Conservation (phyloP, 2,888 invertebrate species). For the Tethea ocularis region DNA sequence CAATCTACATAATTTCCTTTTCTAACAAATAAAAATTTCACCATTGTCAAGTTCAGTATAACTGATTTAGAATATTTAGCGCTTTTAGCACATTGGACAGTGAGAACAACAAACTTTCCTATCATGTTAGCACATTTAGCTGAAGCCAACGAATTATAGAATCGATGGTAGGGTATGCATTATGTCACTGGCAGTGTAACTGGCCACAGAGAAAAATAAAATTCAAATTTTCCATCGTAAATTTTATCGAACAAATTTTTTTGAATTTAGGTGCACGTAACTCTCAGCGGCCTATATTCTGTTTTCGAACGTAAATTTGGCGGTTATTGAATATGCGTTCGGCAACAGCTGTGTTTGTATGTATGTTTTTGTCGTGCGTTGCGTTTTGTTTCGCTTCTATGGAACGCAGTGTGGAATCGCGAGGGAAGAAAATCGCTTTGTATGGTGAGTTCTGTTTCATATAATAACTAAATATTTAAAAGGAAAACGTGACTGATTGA, state of each 20-base stretch:
- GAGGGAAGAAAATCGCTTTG: constrained; percentile 71
- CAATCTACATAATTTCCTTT: constrained; percentile 22
- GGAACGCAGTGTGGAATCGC: constrained; percentile 48
- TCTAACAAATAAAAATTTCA: constrained; percentile 32
- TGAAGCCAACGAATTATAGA: constrained; percentile 21
- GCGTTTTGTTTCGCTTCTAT: constrained; percentile 39
- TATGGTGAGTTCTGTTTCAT: constrained; percentile 55
- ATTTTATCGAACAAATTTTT: constrained; percentile 9
- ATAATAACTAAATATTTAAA: background rate
- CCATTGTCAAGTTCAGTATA: constrained; percentile 51
- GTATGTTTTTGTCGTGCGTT: constrained; percentile 33
- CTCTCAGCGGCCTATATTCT: background rate
- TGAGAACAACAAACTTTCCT: constrained; percentile 38
- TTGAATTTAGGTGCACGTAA: background rate
- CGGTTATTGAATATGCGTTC: constrained; percentile 33
- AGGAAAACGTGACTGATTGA: no score
- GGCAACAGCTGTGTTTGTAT: constrained; percentile 29
- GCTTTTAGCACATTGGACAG: constrained; percentile 28
- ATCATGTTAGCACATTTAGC: constrained; percentile 35
- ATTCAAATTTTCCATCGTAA: background rate
- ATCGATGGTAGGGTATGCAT: constrained; percentile 26
- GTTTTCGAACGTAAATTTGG: constrained; percentile 9
- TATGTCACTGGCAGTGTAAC: constrained; percentile 31
- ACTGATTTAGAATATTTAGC: constrained; percentile 39
- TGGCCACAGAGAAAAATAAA: constrained; percentile 15